Evolutionary conservation across 2,113 vertebrate species (phyloP), one percentile per base, ranked within the genome.

Genomic region (Alectura lathami): DNA sequence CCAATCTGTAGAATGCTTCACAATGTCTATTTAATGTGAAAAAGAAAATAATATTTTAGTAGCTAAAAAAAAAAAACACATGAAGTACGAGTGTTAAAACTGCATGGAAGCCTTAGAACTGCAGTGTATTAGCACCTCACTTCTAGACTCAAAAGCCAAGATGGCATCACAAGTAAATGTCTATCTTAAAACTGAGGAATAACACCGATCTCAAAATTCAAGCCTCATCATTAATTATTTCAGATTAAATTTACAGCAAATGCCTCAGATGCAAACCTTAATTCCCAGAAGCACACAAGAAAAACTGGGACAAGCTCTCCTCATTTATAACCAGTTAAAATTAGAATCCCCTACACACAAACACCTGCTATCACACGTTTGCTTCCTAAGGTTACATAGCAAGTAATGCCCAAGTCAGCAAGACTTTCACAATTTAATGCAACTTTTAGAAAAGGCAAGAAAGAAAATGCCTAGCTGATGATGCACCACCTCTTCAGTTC

Each of bases 271-370:
- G 85, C 72, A 93, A 95, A 26, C n/a, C 56, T 56, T 34, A 51
- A 32, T 86, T 88, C 91, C 86, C 93, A 88, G 78, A 92, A 82
- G 69, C 60, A 72, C 76, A 74, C 70, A 92, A 43, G 88, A 78
- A 92, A 95, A 94, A 78, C 34, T 94, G 73, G 94, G 94, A 80
- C 95, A 92, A 85, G 86, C 56, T 86, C 64, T 92, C 69, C 68
- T 86, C 80, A 72, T 94, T 94, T 93, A 74, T 77, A 95, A 81
- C 12, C 45, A 62, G 92, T 82, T 95, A 96, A 96, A 96, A 93
- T 94, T 95, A 96, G 94, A 93, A 91, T 86, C 86, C 74, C 83
- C 91, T 81, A 56, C 63, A 60, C 53, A 78, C 69, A 88, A 95
- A 92, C 91, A 92, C 83, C 91, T 94, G 92, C 83, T 84, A 89